These are phyloP conservation scores for Indicator indicator DNA, from an alignment of 2,113 vertebrate genomes.

Conservation along the genomic window DNA sequence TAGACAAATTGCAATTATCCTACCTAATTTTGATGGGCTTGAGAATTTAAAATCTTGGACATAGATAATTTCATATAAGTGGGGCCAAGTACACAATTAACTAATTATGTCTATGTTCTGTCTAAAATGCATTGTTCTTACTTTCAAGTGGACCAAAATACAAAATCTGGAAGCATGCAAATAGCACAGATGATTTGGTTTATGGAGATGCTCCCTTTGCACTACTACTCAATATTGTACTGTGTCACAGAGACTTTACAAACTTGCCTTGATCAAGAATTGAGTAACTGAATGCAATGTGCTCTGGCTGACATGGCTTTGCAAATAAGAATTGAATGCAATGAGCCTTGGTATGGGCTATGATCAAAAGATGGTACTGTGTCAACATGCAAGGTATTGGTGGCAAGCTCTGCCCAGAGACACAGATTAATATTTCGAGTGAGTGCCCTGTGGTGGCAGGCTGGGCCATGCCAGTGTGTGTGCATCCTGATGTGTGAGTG, in stretches of 20 bases:
- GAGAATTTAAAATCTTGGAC: neutral
- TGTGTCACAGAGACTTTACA: neutral
- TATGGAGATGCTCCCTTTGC: neutral
- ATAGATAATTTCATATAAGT: neutral
- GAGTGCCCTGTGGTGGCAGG: neutral
- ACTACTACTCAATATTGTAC: neutral
- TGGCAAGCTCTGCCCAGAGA: neutral
- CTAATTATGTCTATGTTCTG: neutral
- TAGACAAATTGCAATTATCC: neutral
- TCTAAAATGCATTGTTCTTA: neutral
- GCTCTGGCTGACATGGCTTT: neutral
- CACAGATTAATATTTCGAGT: accelerated
- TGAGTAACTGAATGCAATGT: neutral
- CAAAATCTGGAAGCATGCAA: neutral
- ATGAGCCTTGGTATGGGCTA: neutral
- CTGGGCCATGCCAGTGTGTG: neutral
- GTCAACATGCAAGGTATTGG: neutral
- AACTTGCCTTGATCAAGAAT: neutral
- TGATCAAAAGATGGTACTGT: neutral
- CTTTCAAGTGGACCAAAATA: neutral
- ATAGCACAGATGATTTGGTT: neutral
- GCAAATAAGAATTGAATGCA: neutral
- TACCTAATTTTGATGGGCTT: neutral
- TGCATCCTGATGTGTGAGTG: neutral
- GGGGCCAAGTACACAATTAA: accelerated